Conservation (phyloP, 2,113 vertebrate species). For the Prinia subflava region DNA sequence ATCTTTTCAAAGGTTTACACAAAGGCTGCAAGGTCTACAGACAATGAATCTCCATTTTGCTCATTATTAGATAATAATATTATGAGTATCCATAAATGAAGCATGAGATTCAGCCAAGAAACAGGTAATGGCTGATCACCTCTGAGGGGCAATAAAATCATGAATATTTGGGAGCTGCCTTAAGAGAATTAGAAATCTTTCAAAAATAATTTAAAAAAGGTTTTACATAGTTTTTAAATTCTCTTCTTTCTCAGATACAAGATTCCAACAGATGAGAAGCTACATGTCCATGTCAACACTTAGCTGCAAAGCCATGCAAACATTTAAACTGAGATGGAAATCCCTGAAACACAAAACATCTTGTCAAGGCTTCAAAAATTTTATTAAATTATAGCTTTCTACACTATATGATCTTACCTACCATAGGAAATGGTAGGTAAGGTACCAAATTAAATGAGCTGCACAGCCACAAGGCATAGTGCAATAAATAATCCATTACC, state of each 20-base stretch:
- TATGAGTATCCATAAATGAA: not conserved
- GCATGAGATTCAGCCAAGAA: not conserved
- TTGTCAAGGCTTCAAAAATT: not conserved
- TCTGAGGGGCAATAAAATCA: not conserved
- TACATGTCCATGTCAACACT: not conserved
- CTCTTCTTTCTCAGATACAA: not conserved
- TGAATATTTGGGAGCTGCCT: not conserved
- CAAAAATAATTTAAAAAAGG: not conserved
- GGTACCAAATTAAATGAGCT: slow-evolving; percentile 19
- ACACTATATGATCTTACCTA: not conserved
- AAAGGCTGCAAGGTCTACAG: not conserved
- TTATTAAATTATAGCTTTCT: slow-evolving; percentile 29
- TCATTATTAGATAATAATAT: not conserved
- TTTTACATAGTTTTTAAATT: not conserved
- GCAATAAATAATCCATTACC: slow-evolving; percentile 34
- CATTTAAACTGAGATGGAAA: not conserved
- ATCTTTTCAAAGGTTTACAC: not conserved
- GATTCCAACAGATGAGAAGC: not conserved
- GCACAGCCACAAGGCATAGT: slow-evolving; percentile 15
- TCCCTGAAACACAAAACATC: not conserved
- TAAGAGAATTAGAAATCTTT: not conserved
- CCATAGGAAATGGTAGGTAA: not conserved
- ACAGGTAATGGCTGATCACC: not conserved
- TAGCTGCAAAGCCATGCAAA: not conserved
- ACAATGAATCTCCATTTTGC: not conserved